Evolutionary conservation across 2,113 vertebrate species (phyloP).

Genomic region (Cervus canadensis): DNA sequence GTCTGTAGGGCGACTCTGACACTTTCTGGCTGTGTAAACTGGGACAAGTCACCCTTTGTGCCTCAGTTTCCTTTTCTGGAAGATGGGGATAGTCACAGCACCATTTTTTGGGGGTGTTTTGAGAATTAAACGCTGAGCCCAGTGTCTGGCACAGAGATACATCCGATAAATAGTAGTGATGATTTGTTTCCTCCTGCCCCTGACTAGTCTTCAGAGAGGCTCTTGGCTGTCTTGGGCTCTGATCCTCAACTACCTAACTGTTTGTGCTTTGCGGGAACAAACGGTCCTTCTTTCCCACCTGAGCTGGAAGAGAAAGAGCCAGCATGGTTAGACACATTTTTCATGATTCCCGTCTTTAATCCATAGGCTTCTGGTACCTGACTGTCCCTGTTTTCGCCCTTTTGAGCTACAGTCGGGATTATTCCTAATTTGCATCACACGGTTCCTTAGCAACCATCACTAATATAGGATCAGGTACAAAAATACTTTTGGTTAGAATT

Average conservation of each 20-base stretch:
- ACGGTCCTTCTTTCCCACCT: neutral
- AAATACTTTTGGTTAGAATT: constrained; percentile 56
- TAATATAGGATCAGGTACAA: constrained; percentile 20
- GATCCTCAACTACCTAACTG: rapidly evolving
- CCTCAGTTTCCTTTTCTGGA: neutral
- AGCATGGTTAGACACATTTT: neutral
- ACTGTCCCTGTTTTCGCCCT: neutral
- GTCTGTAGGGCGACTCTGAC: neutral
- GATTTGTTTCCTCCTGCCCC: neutral
- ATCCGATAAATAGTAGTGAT: rapidly evolving
- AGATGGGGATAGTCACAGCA: neutral
- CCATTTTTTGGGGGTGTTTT: neutral
- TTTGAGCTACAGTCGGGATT: neutral
- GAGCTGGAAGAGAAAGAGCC: neutral
- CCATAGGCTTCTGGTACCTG: neutral
- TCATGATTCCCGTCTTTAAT: neutral
- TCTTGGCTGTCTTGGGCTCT: neutral
- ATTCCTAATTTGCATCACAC: neutral
- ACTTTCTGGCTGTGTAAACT: neutral
- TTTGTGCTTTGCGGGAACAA: neutral
- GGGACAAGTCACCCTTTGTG: neutral
- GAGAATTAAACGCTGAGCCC: neutral
- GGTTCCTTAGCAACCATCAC: constrained; percentile 63
- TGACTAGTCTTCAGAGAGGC: neutral
- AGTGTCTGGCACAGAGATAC: neutral